These are phyloP conservation scores for Chrysocyon brachyurus DNA, from an alignment of 2,797 vertebrate genomes.

Conservation along the genomic window DNA sequence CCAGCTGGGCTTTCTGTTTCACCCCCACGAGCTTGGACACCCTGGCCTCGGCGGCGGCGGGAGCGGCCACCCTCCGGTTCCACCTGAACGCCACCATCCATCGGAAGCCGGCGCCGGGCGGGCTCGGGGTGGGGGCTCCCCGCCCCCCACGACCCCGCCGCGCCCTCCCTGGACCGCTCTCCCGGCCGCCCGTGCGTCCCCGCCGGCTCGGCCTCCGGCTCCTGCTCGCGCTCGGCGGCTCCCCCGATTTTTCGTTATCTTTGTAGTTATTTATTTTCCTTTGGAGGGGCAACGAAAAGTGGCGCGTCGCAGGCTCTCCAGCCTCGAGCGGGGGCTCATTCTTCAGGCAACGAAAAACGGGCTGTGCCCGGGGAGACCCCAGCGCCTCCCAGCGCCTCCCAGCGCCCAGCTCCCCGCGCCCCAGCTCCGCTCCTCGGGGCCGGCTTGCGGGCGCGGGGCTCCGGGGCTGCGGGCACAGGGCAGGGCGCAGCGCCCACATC, in stretches of 20 bases:
- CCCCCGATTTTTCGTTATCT: constrained; percentile 24
- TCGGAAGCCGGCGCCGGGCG: background rate
- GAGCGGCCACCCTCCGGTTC: background rate
- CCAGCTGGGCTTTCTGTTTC: background rate
- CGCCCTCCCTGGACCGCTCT: background rate
- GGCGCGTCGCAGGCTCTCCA: background rate
- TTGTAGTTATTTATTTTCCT: background rate
- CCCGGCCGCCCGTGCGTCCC: background rate
- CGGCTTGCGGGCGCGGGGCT: constrained; percentile 3
- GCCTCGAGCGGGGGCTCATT: background rate
- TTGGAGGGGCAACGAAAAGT: constrained; percentile 59
- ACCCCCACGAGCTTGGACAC: background rate
- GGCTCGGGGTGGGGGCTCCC: background rate
- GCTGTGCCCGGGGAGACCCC: background rate
- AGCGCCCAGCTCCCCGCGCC: background rate
- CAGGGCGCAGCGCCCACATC: background rate
- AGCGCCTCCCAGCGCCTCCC: background rate
- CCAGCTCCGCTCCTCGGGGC: background rate
- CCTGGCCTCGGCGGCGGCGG: background rate
- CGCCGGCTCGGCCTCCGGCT: background rate
- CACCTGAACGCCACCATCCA: background rate
- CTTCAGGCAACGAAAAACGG: background rate
- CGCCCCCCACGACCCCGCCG: background rate
- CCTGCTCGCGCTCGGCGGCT: background rate
- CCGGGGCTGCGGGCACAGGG: background rate